Base-by-base conservation (phyloP, 2,797 vertebrate genomes). In the Phaenicophaeus curvirostris region DNA sequence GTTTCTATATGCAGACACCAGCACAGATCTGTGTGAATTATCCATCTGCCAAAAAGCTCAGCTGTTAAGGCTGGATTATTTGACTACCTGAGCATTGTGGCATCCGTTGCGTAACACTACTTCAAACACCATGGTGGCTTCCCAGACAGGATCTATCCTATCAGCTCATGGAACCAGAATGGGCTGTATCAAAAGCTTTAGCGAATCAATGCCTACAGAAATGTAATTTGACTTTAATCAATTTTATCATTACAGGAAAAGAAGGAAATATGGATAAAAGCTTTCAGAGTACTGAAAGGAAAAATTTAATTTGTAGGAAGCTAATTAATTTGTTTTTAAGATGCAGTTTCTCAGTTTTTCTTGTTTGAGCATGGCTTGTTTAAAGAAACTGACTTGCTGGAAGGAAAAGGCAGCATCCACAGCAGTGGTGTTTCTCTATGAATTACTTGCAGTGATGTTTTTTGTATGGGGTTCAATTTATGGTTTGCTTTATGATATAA, bases 201-300 rank as follows among this genome's bases (percentile, higher is more conserved):
- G 62, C 37, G 62, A 84, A 92, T 93, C 86, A 77, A 48, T 94
- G 93, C 54, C 89, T 71, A 41, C 54, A 69, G 79, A 94, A 87
- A 73, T 46, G 78, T 39, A 46, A 89, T 74, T 92, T 76, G 73
- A 44, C 62, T 91, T 78, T 53, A 93, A 92, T 87, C 58, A 73
- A 83, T 89, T 84, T 65, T 61, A 89, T 81, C 95, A 58, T 85
- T 85, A 39, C 46, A 67, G 58, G 30, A 51, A 62, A 87, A 91
- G 81, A 80, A 41, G n/a, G 83, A 74, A 92, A 65, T 0, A 0
- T 41, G 91, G 66, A 85, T 85, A 77, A 93, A 93, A 89, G 89
- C 78, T 83, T 74, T 51, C 74, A 65, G 68, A 83, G 42, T 83
- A 63, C 7, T 83, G 81, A 90, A 80, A 81, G 58, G 42, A 75